A percentile compares a stretch with the other conserved stretches of the same genome.
phyloP scores from a whole-genome alignment of 1,140 invertebrate species.

The Cecropterus lyciades region DNA sequence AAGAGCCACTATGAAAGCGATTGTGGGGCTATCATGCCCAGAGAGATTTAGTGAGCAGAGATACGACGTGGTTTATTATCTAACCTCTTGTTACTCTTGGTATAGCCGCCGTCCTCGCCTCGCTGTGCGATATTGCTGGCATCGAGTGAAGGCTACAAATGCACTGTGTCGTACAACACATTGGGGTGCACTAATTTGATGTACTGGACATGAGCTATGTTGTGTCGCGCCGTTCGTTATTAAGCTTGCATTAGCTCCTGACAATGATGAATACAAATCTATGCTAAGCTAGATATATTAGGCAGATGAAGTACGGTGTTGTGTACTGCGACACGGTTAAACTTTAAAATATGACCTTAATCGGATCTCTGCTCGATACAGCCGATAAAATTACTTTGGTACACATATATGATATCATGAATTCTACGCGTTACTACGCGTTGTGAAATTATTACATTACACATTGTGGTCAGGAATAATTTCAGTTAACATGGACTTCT shows the following conservation, averaged over 20 bases:
- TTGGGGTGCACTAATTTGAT: constrained; percentile 34
- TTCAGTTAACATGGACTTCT: too few relatives aligned
- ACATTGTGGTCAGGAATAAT: too few relatives aligned
- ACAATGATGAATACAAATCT: constrained; percentile 33
- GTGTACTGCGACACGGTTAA: constrained; percentile 12
- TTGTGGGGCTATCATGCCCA: constrained; percentile 62
- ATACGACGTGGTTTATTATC: constrained; percentile 64
- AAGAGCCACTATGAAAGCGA: constrained; percentile 64
- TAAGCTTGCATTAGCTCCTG: constrained; percentile 34
- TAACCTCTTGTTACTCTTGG: constrained; percentile 44
- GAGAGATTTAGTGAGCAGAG: constrained; percentile 67
- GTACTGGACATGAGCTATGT: constrained; percentile 33
- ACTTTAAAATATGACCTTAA: constrained; percentile 17
- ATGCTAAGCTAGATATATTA: constrained; percentile 34
- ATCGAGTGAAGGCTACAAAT: constrained; percentile 29
- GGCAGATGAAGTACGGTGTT: constrained; percentile 21
- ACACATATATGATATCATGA: too few relatives aligned
- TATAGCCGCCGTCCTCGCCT: constrained; percentile 19
- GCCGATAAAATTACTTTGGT: too few relatives aligned
- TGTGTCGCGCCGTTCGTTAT: constrained; percentile 23
- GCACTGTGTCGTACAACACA: constrained; percentile 26
- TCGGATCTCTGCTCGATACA: neutral
- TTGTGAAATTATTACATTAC: too few relatives aligned
- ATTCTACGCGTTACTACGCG: too few relatives aligned
- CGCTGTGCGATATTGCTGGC: constrained; percentile 2